Percentiles rank a stretch among this genome's conserved stretches.
Conservation (phyloP, 2,797 vertebrate genomes). For the Poecilia picta region DNA sequence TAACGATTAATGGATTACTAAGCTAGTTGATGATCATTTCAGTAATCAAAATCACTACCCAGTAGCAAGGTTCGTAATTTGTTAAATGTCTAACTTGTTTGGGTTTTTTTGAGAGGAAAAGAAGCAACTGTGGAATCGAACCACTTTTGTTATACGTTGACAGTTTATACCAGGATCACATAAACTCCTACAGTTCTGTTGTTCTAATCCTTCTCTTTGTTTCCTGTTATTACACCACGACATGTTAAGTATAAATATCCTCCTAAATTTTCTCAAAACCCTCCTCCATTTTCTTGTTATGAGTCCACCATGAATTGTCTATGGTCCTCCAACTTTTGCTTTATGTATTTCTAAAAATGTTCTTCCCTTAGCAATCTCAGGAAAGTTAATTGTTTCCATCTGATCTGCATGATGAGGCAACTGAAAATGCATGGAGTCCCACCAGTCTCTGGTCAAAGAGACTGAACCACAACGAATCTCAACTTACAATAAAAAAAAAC, state of each 20-base stretch:
- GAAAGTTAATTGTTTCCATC: not conserved
- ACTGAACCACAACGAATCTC: not conserved
- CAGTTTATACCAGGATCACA: not conserved
- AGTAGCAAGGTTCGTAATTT: not conserved
- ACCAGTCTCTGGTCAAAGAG: not conserved
- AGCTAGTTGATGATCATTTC: too few species aligned
- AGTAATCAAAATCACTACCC: too few species aligned
- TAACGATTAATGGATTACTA: too few species aligned
- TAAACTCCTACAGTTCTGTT: not conserved
- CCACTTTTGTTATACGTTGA: not conserved
- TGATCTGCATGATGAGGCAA: not conserved
- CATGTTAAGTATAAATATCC: not conserved
- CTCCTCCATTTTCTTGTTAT: not conserved
- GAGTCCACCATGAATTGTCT: not conserved
- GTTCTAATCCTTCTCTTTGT: not conserved
- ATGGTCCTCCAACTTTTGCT: not conserved
- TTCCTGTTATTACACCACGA: not conserved
- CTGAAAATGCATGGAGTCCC: not conserved
- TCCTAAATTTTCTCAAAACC: not conserved
- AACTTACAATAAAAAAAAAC: not conserved
- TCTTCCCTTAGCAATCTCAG: too few species aligned
- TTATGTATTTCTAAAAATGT: not conserved
- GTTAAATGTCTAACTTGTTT: too few species aligned
- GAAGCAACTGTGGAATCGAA: not conserved
- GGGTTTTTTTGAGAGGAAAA: not conserved